Conservation (phyloP, 2,113 vertebrate species). For the Atractosteus spatula region DNA sequence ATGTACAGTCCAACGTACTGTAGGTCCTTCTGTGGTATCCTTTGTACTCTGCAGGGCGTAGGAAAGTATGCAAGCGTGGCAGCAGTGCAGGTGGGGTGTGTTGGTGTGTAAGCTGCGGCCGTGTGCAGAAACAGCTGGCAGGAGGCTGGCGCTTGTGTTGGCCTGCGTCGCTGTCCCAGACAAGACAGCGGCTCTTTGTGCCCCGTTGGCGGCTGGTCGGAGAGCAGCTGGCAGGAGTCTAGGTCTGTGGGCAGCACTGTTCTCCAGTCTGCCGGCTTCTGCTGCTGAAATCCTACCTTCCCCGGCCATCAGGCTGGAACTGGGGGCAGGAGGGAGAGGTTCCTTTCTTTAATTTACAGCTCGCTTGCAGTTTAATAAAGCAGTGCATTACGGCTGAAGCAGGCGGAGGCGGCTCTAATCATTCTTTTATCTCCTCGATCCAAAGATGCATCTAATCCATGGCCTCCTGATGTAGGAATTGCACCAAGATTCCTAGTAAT, state of each 20-base stretch:
- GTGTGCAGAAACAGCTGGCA: conserved; percentile 52
- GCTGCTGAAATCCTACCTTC: no score
- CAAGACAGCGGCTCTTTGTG: conserved; percentile 20
- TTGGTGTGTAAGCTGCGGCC: conserved; percentile 26
- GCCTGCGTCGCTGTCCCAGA: conserved; percentile 25
- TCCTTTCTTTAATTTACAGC: no score
- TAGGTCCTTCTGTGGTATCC: background rate
- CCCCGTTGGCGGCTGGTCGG: background rate
- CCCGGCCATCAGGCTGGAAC: no score
- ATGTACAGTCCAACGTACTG: background rate
- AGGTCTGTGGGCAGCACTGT: background rate
- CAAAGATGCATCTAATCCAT: no score
- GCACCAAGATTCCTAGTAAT: no score
- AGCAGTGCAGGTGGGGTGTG: conserved; percentile 16
- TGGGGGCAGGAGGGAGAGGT: no score
- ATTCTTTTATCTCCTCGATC: no score
- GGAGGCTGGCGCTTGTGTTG: conserved; percentile 51
- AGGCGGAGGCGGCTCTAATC: background rate
- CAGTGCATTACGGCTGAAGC: background rate
- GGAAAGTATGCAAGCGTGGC: no score
- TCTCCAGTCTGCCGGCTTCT: background rate
- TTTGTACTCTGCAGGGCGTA: no score
- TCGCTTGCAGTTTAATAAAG: no score
- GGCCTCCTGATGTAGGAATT: no score
- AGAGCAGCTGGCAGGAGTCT: conserved; percentile 6